phyloP scores from a whole-genome alignment of 2,888 invertebrate genomes.

The Cenopis cana region DNA sequence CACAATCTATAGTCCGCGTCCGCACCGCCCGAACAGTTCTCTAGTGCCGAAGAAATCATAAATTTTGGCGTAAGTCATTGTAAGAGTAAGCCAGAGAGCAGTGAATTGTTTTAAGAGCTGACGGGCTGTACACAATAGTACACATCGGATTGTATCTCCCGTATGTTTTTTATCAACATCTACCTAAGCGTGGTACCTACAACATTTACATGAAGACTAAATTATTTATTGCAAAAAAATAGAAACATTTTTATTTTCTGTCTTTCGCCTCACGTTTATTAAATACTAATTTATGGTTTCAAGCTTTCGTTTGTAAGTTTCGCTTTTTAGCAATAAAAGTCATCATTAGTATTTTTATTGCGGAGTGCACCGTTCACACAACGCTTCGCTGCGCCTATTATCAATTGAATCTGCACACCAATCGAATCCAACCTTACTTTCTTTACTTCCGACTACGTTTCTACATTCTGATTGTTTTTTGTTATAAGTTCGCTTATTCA shows the following conservation, averaged over 20 bases:
- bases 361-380: conserved; percentile 38
- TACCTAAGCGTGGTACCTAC: too few species aligned
- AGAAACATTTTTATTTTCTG: background rate
- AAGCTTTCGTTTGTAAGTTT: conserved; percentile 7
- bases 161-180: too few species aligned
- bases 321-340: conserved; percentile 21
- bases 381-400: conserved; percentile 50
- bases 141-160: too few species aligned
- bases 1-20: too few species aligned
- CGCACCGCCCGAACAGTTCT: too few species aligned
- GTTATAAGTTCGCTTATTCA: background rate
- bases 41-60: background rate
- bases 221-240: too few species aligned
- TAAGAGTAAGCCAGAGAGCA: background rate
- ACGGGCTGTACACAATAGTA: too few species aligned
- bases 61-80: background rate
- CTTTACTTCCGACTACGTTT: conserved; percentile 50
- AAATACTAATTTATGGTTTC: background rate
- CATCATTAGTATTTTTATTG: conserved; percentile 34
- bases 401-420: conserved; percentile 48
- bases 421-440: conserved; percentile 51
- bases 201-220: too few species aligned
- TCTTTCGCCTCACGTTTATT: background rate
- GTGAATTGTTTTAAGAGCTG: too few species aligned
- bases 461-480: conserved; percentile 30